These are phyloP conservation scores for Acropora tenuis DNA, from an alignment of 64 coral and sea anemone genomes.

Conservation along the genomic window DNA sequence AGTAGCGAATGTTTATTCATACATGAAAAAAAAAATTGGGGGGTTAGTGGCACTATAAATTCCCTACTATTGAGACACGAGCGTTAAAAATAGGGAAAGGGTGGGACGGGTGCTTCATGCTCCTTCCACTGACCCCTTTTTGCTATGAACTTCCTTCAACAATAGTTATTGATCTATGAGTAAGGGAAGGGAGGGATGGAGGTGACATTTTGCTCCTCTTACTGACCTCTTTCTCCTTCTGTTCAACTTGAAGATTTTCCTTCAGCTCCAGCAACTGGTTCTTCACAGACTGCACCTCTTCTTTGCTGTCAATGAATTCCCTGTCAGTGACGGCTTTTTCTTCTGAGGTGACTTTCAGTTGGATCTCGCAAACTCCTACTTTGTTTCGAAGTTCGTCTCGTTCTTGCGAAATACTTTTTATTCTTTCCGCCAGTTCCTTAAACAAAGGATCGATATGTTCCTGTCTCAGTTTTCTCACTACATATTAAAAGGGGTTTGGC, in stretches of 20 bases:
- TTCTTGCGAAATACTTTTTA: background rate
- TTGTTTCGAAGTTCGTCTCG: conserved; percentile 1
- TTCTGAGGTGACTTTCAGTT: background rate
- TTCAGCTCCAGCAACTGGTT: background rate
- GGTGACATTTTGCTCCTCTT: background rate
- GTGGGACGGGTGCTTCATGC: too few relatives aligned
- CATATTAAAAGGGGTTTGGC: background rate
- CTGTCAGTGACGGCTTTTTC: conserved; percentile 7
- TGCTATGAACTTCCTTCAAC: too few relatives aligned
- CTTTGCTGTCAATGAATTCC: conserved; percentile 9
- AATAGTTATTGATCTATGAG: too few relatives aligned
- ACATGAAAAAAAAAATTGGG: too few relatives aligned
- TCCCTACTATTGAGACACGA: too few relatives aligned
- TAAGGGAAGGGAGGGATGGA: too few relatives aligned
- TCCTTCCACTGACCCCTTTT: too few relatives aligned
- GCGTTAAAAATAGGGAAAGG: too few relatives aligned
- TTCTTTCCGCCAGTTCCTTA: background rate
- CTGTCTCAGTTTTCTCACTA: background rate
- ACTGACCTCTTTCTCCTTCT: conserved; percentile 42
- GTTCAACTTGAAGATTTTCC: conserved; percentile 46
- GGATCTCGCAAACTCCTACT: background rate
- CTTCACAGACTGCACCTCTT: conserved; percentile 14
- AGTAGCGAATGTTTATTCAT: too few relatives aligned
- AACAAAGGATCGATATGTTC: background rate
- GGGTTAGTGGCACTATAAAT: too few relatives aligned